Percentiles rank a stretch among this genome's conserved stretches.
Evolutionary conservation across 1,140 invertebrate species (phyloP).

Genomic region (Zaprionus nigranus): DNA sequence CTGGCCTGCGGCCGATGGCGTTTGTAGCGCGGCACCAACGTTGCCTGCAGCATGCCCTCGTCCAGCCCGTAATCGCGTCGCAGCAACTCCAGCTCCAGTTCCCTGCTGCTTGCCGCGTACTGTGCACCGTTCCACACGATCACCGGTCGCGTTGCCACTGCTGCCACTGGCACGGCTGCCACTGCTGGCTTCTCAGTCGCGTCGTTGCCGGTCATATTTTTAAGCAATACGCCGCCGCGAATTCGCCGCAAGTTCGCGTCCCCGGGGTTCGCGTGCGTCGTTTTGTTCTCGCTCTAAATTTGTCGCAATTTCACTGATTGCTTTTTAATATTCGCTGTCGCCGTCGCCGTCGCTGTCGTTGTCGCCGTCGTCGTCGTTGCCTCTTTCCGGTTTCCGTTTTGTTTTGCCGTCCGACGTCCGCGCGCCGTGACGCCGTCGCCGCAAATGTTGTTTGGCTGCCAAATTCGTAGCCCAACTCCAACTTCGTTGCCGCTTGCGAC

Average conservation of each 20-base stretch:
- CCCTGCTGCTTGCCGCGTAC: constrained; percentile 72
- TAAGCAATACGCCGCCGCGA: neutral
- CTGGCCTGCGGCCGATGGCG: constrained; percentile 69
- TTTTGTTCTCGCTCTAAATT: constrained; percentile 19
- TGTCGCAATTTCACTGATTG: constrained; percentile 44
- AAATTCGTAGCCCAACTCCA: constrained; percentile 55
- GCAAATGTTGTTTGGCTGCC: constrained; percentile 75
- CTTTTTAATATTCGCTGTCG: constrained; percentile 53
- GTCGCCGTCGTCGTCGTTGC: constrained; percentile 8
- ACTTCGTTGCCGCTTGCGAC: constrained; percentile 19
- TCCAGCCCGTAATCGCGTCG: constrained; percentile 74
- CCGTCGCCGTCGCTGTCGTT: neutral
- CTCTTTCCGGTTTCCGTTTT: constrained; percentile 72
- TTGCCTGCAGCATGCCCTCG: constrained; percentile 72
- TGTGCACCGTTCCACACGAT: constrained; percentile 79
- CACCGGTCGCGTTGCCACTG: constrained; percentile 54
- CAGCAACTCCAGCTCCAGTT: constrained; percentile 72
- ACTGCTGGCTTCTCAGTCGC: neutral
- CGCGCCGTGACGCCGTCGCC: constrained; percentile 65
- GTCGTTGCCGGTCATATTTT: constrained; percentile 37
- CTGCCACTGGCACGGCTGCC: constrained; percentile 11
- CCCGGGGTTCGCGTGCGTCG: constrained; percentile 1
- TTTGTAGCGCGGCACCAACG: constrained; percentile 75
- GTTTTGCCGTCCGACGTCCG: constrained; percentile 57
- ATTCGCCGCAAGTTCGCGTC: constrained; percentile 3